A percentile compares a stretch with the other conserved stretches of the same genome.
These are phyloP conservation scores for Belonocnema kinseyi DNA, from an alignment of 1,140 invertebrate genomes.

Conservation along the genomic window DNA sequence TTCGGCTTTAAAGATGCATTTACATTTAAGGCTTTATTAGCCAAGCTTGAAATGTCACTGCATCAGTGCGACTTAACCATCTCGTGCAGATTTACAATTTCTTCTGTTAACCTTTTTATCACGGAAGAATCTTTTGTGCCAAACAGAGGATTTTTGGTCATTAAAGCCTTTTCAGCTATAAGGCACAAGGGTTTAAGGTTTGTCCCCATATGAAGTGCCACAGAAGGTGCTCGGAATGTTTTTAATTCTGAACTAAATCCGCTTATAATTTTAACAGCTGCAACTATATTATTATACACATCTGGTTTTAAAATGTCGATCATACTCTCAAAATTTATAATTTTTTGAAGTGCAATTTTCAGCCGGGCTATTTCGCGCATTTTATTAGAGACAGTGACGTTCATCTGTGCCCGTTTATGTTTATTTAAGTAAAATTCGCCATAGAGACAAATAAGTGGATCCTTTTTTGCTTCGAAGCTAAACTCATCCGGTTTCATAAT, in stretches of 20 bases:
- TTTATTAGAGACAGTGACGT: neutral
- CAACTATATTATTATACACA: neutral
- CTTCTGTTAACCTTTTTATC: neutral
- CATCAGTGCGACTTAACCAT: no score
- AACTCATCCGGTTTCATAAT: no score
- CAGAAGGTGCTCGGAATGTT: neutral
- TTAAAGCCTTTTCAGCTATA: neutral
- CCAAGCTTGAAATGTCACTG: no score
- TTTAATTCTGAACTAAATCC: neutral
- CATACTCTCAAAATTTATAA: neutral
- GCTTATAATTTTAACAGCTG: neutral
- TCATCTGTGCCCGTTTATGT: neutral
- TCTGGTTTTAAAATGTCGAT: neutral
- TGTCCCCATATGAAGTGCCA: neutral
- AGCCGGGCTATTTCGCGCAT: neutral
- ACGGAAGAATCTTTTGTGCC: neutral
- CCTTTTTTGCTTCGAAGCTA: no score
- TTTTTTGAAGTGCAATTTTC: neutral
- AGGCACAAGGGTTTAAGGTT: neutral
- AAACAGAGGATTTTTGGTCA: neutral
- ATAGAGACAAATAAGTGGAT: no score
- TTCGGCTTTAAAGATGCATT: no score
- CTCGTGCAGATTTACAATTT: no score
- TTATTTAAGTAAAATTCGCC: no score
- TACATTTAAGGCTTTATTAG: no score